These are phyloP conservation scores for Canis aureus DNA, from an alignment of 2,113 vertebrate genomes.

Conservation along the genomic window DNA sequence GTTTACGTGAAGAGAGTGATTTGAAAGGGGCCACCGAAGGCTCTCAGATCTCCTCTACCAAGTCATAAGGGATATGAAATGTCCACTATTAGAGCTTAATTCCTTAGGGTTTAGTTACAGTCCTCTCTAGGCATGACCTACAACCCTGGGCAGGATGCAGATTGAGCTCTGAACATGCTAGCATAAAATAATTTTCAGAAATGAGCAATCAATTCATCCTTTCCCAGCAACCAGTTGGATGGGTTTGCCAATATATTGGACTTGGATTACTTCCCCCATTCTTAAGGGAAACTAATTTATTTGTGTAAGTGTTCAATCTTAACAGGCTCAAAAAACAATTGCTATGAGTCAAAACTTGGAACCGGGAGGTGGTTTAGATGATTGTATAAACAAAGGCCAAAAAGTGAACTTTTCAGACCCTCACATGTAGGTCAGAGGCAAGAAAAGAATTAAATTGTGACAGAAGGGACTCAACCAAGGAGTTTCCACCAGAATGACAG, in stretches of 20 bases:
- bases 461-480: constrained; percentile 52
- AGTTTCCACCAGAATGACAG: not conserved
- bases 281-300: constrained; percentile 62
- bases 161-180: constrained; percentile 30
- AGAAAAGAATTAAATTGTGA: constrained; percentile 52
- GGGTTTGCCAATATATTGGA: not conserved
- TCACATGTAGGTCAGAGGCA: constrained; percentile 66
- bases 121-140: not conserved
- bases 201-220: not conserved
- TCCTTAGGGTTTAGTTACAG: not conserved
- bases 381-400: constrained; percentile 69
- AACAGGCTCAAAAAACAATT: constrained; percentile 67
- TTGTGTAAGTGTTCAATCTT: constrained; percentile 33
- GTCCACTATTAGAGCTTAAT: not conserved
- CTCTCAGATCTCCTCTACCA: constrained; percentile 1
- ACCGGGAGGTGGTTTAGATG: constrained; percentile 27
- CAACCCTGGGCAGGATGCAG: not conserved
- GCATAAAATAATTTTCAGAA: constrained; percentile 46
- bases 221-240: constrained; percentile 44
- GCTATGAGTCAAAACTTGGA: constrained; percentile 71
- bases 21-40: not conserved
- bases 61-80: constrained; percentile 7
- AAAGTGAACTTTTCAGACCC: constrained; percentile 62
- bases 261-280: constrained; percentile 22
- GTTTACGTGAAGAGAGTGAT: constrained; percentile 26